Evolutionary conservation across 1,140 invertebrate species (phyloP).

Genomic region (Spodoptera litura): DNA sequence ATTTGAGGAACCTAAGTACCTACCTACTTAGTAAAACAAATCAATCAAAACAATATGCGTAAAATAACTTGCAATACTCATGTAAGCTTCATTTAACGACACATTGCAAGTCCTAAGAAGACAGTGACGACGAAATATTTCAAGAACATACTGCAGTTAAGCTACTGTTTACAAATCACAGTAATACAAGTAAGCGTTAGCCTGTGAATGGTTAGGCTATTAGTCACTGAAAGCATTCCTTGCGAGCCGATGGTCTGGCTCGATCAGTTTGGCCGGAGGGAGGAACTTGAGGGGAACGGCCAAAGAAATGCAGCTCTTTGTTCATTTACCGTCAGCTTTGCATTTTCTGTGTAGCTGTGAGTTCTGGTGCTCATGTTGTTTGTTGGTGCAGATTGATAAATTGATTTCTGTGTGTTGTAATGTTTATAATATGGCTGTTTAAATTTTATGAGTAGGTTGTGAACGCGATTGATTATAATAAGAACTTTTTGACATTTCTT

Average conservation of each 20-base stretch:
- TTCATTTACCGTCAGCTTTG: not conserved
- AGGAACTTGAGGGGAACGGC: conserved; percentile 26
- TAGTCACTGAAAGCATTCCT: conserved; percentile 83
- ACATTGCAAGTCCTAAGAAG: too few relatives aligned
- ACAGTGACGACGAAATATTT: not conserved
- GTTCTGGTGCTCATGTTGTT: not conserved
- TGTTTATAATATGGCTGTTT: not conserved
- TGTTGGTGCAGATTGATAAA: not conserved
- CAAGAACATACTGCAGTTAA: not conserved
- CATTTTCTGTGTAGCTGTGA: conserved; percentile 26
- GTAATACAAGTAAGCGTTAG: conserved; percentile 33
- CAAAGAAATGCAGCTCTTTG: conserved; percentile 44
- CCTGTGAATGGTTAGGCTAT: conserved; percentile 63
- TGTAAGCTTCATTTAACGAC: too few relatives aligned
- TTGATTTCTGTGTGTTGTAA: too few relatives aligned
- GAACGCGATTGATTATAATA: too few relatives aligned
- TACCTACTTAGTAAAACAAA: too few relatives aligned
- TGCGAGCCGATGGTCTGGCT: conserved; percentile 63
- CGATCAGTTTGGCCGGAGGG: conserved; percentile 34
- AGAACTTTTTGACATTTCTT: too few relatives aligned
- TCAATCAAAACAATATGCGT: too few relatives aligned
- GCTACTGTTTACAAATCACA: conserved; percentile 25
- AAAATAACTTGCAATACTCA: too few relatives aligned
- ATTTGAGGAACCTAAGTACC: too few relatives aligned
- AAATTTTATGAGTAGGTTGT: not conserved